Base-by-base conservation (phyloP, 2,888 invertebrate genomes). In the Falcaria lacertinaria region DNA sequence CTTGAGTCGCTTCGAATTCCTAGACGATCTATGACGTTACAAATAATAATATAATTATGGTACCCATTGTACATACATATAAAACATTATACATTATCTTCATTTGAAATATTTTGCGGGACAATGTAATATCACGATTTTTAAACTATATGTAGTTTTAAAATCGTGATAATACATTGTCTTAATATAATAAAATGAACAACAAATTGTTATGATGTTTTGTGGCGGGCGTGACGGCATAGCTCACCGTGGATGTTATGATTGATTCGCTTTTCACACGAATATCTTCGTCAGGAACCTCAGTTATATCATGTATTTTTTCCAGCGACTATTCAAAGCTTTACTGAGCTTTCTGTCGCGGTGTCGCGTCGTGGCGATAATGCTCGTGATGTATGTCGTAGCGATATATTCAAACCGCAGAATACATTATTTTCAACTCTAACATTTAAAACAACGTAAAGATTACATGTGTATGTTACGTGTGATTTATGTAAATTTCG, bases 401-500 rank as follows among this genome's bases (percentile, higher is more conserved):
- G n/a, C n/a, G n/a, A n/a, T n/a, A n/a, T n/a, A n/a, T n/a, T n/a
- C n/a, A n/a, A n/a, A n/a, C n/a, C n/a, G n/a, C n/a, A n/a, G n/a
- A n/a, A n/a, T n/a, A n/a, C n/a, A n/a, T n/a, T n/a, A n/a, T n/a
- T n/a, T n/a, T n/a, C n/a, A n/a, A n/a, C n/a, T n/a, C n/a, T n/a
- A n/a, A 57, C 50, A 56, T 52, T 50, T 45, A 45, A 47, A 62
- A 50, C 47, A 41, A 17, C 57, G 55, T 56, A 60, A 65, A 64
- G 50, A 52, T 66, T 64, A 64, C 61, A 60, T 60, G 51, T 60
- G 52, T 63, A 44, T 64, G 67, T 73, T 67, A 72, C 62, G 67
- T 66, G 59, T 50, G 49, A 64, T 75, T 69, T 70, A 73, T 74
- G 70, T 61, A 61, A 68, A 72, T 47, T 55, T 44, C 44, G 42